phyloP scores from a whole-genome alignment of 2,888 invertebrate genomes.

The Hyposoter didymator region DNA sequence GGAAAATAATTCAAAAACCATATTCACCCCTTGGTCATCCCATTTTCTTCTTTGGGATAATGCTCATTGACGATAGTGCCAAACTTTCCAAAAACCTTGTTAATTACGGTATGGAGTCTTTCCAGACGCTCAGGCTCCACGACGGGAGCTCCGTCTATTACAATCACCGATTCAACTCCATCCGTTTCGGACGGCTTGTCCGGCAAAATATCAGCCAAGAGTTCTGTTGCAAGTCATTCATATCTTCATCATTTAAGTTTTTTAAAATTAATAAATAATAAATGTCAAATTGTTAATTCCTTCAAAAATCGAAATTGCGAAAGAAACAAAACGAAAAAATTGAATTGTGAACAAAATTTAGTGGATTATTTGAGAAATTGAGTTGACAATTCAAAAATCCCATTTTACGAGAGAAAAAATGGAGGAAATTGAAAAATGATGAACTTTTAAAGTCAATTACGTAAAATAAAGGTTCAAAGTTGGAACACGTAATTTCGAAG shows the following conservation, averaged over 20 bases:
- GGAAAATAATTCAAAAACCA: neutral
- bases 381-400: neutral
- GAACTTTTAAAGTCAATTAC: neutral
- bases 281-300: neutral
- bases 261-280: neutral
- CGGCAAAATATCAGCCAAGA: conserved; percentile 95
- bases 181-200: conserved; percentile 97
- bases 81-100: conserved; percentile 95
- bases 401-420: neutral
- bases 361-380: neutral
- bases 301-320: neutral
- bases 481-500: neutral
- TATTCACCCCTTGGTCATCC: conserved; percentile 91
- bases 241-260: neutral
- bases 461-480: neutral
- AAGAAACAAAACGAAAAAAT: neutral
- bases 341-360: neutral
- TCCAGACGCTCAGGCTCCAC: conserved; percentile 96
- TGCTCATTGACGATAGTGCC: conserved; percentile 95
- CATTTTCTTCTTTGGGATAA: conserved; percentile 93
- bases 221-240: conserved; percentile 87
- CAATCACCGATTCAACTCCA: conserved; percentile 97
- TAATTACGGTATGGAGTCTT: conserved; percentile 96
- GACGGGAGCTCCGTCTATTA: conserved; percentile 98
- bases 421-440: neutral